A percentile compares a stretch with the other conserved stretches of the same genome.
Evolutionary conservation across 2,797 vertebrate species (phyloP).

Genomic region (Myotis findleyi): DNA sequence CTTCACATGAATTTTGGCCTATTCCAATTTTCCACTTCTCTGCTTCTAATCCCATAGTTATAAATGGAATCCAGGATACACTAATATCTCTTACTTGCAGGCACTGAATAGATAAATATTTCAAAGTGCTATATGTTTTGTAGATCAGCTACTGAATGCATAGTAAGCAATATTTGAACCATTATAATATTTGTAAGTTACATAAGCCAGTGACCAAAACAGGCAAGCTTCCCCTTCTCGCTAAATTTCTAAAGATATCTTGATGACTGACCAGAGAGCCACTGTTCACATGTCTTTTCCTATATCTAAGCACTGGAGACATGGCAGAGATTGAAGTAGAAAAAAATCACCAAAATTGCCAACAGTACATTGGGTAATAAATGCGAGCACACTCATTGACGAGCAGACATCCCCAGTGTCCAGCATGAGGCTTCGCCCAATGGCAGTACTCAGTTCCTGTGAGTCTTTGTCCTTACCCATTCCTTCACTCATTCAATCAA

Average conservation of each 20-base stretch:
- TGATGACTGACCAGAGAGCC: background rate
- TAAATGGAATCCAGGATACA: conserved; percentile 86
- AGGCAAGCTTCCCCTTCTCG: background rate
- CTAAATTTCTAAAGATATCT: background rate
- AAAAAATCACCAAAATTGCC: background rate
- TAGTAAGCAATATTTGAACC: conserved; percentile 78
- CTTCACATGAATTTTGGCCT: conserved; percentile 87
- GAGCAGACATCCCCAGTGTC: background rate
- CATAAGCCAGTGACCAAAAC: conserved; percentile 23
- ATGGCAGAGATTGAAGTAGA: too few relatives aligned
- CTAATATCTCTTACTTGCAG: conserved; percentile 86
- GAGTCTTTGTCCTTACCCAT: background rate
- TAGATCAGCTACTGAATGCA: conserved; percentile 83
- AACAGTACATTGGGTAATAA: background rate
- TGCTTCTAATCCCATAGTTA: conserved; percentile 88
- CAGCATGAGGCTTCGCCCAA: background rate
- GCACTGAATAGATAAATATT: conserved; percentile 88
- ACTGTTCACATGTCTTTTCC: background rate
- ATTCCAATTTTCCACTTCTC: conserved; percentile 90
- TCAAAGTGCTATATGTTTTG: conserved; percentile 88
- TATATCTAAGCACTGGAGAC: too few relatives aligned
- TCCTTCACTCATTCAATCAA: background rate
- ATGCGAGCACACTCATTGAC: background rate
- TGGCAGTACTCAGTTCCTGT: background rate
- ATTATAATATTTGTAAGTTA: conserved; percentile 73